Evolutionary conservation across 2,113 vertebrate genomes (phyloP), one percentile per base, ranked within the genome.

Genomic region (Terrapene triunguis): DNA sequence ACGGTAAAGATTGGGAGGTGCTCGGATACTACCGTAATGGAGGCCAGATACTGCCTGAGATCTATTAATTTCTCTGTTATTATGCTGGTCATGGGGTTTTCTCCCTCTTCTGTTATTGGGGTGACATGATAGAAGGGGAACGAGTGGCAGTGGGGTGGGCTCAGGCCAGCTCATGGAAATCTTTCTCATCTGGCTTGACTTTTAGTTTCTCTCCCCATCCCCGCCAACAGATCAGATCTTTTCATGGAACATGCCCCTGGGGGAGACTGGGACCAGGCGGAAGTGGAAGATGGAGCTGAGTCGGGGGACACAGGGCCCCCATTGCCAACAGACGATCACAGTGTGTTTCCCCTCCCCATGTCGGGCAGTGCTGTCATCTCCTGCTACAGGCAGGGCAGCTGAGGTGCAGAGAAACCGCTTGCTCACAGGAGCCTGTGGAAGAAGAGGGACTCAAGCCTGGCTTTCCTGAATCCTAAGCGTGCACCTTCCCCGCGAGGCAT

Each of bases 261-360:
- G 17, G 65, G 19, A 1, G 2, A 3, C 17, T 38, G 32, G 55
- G 25, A 57, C 57, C 1, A 1, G 27, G 27, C 11, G 1, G 27
- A 59, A 29, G 57, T 59, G 57, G 25, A 59, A 12, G 57, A 59
- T 59, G 57, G 57, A 59, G 57, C 57, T 29, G 27, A 59, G 27
- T 29, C 13, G 57, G 57, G 53, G 27, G 57, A 59, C 10, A 59
- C 12, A 29, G 57, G 35, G 4, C 9, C 65, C 8, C 65, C 65
- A 10, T 69, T 72, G n/a, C 35, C n/a, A 72, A 10, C n/a, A 72
- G 17, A 72, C 2, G 1, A 72, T 72, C 9, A n/a, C 65, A n/a
- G 35, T 38, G 4, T 2, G 4, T 38, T 21, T 38, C 19, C 32
- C 29, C 59, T 32, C 29, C 32, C 65, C 19, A 10, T 10, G 17